phyloP scores from a whole-genome alignment of 2,797 vertebrate genomes.

The Coccyzus lansbergi region DNA sequence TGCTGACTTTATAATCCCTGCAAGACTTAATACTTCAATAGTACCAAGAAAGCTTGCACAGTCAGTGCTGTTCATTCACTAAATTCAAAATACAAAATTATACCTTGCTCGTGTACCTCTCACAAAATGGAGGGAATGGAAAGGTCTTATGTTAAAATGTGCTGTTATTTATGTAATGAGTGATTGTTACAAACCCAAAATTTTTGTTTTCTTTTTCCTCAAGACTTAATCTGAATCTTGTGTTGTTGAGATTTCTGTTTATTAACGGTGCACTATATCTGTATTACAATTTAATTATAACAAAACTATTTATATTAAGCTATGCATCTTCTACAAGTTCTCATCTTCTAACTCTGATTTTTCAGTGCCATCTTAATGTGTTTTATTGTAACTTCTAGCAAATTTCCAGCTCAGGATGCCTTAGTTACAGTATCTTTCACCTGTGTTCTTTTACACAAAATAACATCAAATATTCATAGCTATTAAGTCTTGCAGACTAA shows the following conservation, averaged over 20 bases:
- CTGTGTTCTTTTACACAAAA: background rate
- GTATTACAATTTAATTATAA: background rate
- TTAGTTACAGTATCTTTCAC: background rate
- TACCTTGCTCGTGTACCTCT: background rate
- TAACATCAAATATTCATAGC: background rate
- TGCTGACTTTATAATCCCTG: background rate
- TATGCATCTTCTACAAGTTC: background rate
- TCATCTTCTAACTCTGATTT: background rate
- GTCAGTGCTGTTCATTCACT: background rate
- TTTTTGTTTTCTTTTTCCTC: background rate
- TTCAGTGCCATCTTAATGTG: background rate
- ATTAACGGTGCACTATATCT: background rate
- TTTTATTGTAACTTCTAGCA: background rate
- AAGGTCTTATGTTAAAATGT: background rate
- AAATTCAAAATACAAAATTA: background rate
- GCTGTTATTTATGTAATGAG: background rate
- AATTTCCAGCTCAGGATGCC: background rate
- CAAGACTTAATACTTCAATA: background rate
- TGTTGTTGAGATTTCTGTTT: background rate
- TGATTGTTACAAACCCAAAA: background rate
- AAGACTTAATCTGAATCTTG: background rate
- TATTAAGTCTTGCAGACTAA: fast-evolving
- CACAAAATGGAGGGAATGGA: background rate
- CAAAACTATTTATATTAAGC: background rate
- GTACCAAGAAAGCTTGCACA: background rate